A percentile compares a stretch with the other conserved stretches of the same genome.
Evolutionary conservation across 1,140 invertebrate genomes (phyloP).

Genomic region (Brachionus paranguensis): DNA sequence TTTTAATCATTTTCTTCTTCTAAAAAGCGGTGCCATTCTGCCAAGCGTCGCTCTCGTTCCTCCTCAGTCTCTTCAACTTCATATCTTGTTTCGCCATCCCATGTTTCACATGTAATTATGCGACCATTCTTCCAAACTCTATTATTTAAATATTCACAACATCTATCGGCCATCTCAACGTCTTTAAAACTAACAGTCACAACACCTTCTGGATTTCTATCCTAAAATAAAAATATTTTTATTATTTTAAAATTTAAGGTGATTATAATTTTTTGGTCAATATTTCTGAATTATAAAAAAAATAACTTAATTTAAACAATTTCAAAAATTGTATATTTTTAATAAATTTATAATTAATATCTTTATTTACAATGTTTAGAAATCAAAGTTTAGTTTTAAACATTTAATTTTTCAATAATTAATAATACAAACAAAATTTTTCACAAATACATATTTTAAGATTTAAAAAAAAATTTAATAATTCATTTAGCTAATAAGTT

Average conservation of each 20-base stretch:
- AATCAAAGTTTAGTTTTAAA: no score
- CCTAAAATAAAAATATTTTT: not conserved
- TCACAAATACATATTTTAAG: no score
- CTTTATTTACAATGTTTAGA: no score
- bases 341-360: no score
- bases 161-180: constrained; percentile 34
- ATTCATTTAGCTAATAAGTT: no score
- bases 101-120: constrained; percentile 37
- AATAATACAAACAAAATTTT: not conserved
- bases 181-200: constrained; percentile 19
- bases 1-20: not conserved
- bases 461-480: no score
- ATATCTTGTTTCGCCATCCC: constrained; percentile 36
- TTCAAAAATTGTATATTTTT: no score
- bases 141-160: constrained; percentile 39
- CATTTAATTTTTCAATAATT: not conserved
- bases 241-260: not conserved
- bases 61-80: constrained; percentile 27
- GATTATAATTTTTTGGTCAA: no score
- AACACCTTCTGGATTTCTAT: constrained; percentile 25
- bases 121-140: constrained; percentile 38
- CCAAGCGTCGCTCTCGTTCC: not conserved
- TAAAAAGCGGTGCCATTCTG: constrained; percentile 27
- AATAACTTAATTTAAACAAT: no score
- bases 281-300: no score